Percentiles rank a stretch among this genome's conserved stretches.
These are phyloP conservation scores for Salarias fasciatus DNA, from an alignment of 2,797 vertebrate species.

Conservation along the genomic window DNA sequence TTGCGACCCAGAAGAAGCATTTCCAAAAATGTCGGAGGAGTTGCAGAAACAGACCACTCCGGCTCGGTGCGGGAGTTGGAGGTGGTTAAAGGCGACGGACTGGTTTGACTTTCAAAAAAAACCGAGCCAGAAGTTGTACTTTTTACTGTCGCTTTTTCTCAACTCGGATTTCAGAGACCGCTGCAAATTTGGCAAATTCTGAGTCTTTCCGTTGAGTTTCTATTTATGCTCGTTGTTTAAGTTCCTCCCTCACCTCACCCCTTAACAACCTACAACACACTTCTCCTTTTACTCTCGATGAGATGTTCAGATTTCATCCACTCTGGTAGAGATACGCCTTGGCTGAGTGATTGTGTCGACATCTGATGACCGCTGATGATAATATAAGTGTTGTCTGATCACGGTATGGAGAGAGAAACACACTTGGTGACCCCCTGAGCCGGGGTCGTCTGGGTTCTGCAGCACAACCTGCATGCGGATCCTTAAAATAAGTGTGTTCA, in stretches of 20 bases:
- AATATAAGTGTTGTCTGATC: conserved; percentile 59
- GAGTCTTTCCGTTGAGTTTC: conserved; percentile 49
- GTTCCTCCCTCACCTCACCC: conserved; percentile 2
- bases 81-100: too few relatives aligned
- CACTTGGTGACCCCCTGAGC: conserved; percentile 16
- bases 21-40: too few relatives aligned
- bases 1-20: conserved; percentile 1
- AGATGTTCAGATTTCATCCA: conserved; percentile 21
- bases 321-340: conserved; percentile 13
- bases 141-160: conserved; percentile 10
- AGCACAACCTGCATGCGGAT: conserved; percentile 18
- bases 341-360: conserved; percentile 12
- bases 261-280: conserved; percentile 13
- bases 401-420: conserved; percentile 7
- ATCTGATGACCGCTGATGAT: conserved; percentile 57
- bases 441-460: conserved; percentile 33
- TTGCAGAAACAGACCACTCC: background rate
- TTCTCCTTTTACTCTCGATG: conserved; percentile 14
- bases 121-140: too few relatives aligned
- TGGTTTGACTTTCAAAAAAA: too few relatives aligned
- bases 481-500: conserved; percentile 25
- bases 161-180: conserved; percentile 23
- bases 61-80: background rate
- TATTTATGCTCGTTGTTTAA: conserved; percentile 33
- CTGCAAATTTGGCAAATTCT: conserved; percentile 31